Percentiles rank a stretch among this genome's conserved stretches.
phyloP scores from a whole-genome alignment of 2,797 vertebrate species.

The Antrozous pallidus region DNA sequence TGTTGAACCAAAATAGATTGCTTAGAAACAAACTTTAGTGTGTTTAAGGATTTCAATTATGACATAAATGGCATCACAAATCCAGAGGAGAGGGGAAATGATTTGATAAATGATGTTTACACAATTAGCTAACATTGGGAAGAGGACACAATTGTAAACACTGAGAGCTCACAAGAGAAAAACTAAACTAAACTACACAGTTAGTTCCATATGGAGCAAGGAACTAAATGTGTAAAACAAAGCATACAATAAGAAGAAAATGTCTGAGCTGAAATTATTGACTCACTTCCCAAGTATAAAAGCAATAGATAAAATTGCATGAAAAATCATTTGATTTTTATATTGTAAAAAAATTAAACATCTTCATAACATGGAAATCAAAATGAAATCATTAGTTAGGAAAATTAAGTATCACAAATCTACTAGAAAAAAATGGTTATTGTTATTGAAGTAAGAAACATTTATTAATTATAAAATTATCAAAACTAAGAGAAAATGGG shows the following conservation, averaged over 20 bases:
- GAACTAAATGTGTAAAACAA: not conserved
- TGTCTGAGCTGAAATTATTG: not conserved
- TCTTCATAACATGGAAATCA: not conserved
- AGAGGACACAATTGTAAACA: not conserved
- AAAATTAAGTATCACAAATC: not conserved
- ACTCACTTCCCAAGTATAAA: not conserved
- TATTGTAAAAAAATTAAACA: not conserved
- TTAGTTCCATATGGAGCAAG: not conserved
- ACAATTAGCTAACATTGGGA: not conserved
- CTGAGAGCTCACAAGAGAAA: not conserved
- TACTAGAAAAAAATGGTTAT: not conserved
- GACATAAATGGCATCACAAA: not conserved
- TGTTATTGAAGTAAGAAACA: not conserved
- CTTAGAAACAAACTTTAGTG: not conserved
- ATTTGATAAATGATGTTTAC: not conserved
- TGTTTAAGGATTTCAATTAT: not conserved
- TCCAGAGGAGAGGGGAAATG: not conserved
- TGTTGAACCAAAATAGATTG: slow-evolving; percentile 1
- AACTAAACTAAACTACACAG: not conserved
- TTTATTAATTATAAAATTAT: not conserved
- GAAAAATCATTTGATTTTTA: not conserved
- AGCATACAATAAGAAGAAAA: not conserved
- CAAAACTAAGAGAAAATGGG: not conserved
- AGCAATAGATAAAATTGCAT: not conserved
- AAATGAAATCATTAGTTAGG: not conserved